These are phyloP conservation scores for Phoxinus phoxinus DNA, from an alignment of 2,113 vertebrate species.

Conservation along the genomic window DNA sequence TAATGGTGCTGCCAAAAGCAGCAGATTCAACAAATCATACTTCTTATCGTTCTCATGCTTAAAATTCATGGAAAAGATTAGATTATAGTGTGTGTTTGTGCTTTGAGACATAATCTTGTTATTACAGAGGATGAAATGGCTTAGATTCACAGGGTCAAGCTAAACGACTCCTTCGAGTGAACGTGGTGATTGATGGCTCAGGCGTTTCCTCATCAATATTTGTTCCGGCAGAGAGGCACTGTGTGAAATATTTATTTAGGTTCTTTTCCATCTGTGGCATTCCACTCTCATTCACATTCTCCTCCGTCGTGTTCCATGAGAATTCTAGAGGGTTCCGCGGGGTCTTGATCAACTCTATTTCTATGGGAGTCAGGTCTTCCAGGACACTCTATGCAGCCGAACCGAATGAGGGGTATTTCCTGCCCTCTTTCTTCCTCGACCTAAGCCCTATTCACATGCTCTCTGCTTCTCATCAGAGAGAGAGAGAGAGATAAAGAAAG, in stretches of 20 bases:
- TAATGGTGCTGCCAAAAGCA: neutral
- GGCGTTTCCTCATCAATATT: slow-evolving; percentile 33
- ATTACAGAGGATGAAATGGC: slow-evolving; percentile 26
- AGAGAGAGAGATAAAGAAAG: neutral
- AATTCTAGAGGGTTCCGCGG: neutral
- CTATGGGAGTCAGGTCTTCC: neutral
- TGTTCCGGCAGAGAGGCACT: slow-evolving; percentile 4
- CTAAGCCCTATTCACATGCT: slow-evolving; percentile 20
- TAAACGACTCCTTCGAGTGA: slow-evolving; percentile 10
- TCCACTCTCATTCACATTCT: slow-evolving; percentile 29
- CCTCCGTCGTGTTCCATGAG: slow-evolving; percentile 18
- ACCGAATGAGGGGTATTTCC: slow-evolving; percentile 1
- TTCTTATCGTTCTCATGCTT: slow-evolving; percentile 15
- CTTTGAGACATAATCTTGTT: slow-evolving; percentile 31
- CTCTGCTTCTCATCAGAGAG: slow-evolving; percentile 3
- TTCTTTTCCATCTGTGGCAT: slow-evolving; percentile 1
- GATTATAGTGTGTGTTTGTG: neutral
- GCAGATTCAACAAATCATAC: slow-evolving; percentile 9
- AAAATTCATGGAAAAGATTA: slow-evolving; percentile 36
- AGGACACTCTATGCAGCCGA: neutral
- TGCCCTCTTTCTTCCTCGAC: neutral
- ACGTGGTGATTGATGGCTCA: slow-evolving; percentile 5
- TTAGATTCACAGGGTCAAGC: slow-evolving; percentile 15
- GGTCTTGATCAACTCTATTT: neutral
- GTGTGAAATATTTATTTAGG: slow-evolving; percentile 25